Evolutionary conservation across 2,797 vertebrate species (phyloP).

Genomic region (Anableps anableps): DNA sequence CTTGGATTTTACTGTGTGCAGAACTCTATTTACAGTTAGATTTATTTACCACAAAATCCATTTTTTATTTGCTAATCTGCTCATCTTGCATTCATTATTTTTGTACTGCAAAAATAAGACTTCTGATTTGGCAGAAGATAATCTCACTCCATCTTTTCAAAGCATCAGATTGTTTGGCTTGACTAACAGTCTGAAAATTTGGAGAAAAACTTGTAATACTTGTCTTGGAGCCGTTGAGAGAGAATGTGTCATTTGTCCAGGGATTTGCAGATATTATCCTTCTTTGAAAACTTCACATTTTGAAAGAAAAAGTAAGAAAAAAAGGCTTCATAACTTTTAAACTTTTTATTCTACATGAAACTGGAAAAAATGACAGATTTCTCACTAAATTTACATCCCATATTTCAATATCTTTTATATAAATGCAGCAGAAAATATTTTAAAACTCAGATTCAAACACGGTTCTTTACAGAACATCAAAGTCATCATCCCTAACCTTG

Average conservation of each 20-base stretch:
- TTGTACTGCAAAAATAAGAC: constrained; percentile 6
- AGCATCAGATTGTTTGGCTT: constrained; percentile 6
- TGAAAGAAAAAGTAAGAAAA: not conserved
- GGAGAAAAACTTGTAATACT: not conserved
- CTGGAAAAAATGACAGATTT: not conserved
- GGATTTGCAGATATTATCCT: constrained; percentile 1
- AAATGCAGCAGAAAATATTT: not conserved
- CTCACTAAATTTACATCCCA: not conserved
- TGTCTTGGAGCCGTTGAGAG: not conserved
- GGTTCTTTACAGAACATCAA: not conserved
- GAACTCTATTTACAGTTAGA: constrained; percentile 16
- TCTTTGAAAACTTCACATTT: not conserved
- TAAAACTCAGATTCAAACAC: not conserved
- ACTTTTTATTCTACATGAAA: not conserved
- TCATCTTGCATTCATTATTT: constrained; percentile 13
- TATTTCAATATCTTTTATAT: not conserved
- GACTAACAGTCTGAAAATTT: not conserved
- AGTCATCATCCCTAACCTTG: not conserved
- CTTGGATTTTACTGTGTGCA: constrained; percentile 9
- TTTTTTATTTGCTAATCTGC: constrained; percentile 16
- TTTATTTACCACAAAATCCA: not conserved
- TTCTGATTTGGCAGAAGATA: constrained; percentile 1
- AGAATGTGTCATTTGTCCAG: not conserved
- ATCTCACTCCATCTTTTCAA: constrained; percentile 8
- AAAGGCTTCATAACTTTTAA: not conserved